phyloP scores from a whole-genome alignment of 1,140 invertebrate species.

The Calliopsis andreniformis region DNA sequence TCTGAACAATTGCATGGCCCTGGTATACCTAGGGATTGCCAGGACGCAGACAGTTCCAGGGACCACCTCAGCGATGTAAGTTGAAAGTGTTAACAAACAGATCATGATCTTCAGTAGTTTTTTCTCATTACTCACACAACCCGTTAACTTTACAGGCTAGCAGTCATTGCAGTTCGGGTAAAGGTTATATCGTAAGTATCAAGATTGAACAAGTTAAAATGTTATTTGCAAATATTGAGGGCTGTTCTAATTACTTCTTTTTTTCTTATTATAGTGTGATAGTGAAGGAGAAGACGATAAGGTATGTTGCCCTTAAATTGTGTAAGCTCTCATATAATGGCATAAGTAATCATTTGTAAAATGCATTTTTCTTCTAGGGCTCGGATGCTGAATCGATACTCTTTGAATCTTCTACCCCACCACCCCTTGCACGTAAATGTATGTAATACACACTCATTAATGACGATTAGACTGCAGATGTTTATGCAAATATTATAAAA shows the following conservation, averaged over 20 bases:
- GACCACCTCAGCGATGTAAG: constrained; percentile 91
- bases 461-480: neutral
- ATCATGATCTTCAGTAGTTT: too few relatives aligned
- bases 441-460: constrained; percentile 61
- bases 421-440: constrained; percentile 84
- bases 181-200: constrained; percentile 93
- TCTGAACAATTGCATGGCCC: constrained; percentile 88
- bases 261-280: constrained; percentile 90
- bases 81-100: constrained; percentile 50
- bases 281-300: constrained; percentile 93
- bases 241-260: constrained; percentile 26
- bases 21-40: constrained; percentile 85
- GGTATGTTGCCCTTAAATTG: constrained; percentile 82
- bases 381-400: constrained; percentile 89
- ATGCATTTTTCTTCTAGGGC: constrained; percentile 77
- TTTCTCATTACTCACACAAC: neutral
- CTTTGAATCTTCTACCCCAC: constrained; percentile 86
- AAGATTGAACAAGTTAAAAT: constrained; percentile 48
- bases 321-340: neutral
- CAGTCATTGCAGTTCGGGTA: constrained; percentile 92
- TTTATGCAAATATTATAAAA: too few relatives aligned
- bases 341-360: neutral
- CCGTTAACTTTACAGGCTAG: constrained; percentile 88
- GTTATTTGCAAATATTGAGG: neutral
- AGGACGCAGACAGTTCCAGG: constrained; percentile 89